A percentile compares a stretch with the other conserved stretches of the same genome.
Evolutionary conservation across 2,113 vertebrate species (phyloP).

Genomic region (Pontoporia blainvillei): DNA sequence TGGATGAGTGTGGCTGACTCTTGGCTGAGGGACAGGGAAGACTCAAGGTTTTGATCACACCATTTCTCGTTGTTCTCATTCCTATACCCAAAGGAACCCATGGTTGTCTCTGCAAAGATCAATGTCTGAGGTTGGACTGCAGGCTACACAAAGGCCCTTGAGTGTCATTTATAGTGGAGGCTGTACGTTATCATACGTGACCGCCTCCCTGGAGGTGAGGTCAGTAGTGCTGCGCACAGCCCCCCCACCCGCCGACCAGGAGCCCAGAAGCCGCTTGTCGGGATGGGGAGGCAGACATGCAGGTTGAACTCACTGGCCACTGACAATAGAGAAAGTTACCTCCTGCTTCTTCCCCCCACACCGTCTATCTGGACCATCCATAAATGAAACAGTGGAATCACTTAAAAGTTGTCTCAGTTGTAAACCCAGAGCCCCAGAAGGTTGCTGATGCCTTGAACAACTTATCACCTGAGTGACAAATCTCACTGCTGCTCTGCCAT

Average conservation of each 20-base stretch:
- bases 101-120: background rate
- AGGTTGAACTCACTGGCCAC: background rate
- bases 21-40: background rate
- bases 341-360: background rate
- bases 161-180: background rate
- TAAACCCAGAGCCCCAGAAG: conserved; percentile 8
- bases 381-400: background rate
- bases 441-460: background rate
- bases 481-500: background rate
- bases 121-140: background rate
- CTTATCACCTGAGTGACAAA: background rate
- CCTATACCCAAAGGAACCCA: background rate
- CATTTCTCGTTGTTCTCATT: background rate
- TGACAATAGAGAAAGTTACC: background rate
- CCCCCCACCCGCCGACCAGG: background rate
- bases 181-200: background rate
- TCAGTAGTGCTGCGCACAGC: background rate
- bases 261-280: background rate
- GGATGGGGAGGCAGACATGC: no score
- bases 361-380: background rate
- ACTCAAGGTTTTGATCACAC: background rate
- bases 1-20: background rate
- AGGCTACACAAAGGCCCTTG: background rate
- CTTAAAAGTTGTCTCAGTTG: background rate
- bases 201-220: background rate